Evolutionary conservation across 2,113 vertebrate species (phyloP).

Genomic region (Colaptes auratus): DNA sequence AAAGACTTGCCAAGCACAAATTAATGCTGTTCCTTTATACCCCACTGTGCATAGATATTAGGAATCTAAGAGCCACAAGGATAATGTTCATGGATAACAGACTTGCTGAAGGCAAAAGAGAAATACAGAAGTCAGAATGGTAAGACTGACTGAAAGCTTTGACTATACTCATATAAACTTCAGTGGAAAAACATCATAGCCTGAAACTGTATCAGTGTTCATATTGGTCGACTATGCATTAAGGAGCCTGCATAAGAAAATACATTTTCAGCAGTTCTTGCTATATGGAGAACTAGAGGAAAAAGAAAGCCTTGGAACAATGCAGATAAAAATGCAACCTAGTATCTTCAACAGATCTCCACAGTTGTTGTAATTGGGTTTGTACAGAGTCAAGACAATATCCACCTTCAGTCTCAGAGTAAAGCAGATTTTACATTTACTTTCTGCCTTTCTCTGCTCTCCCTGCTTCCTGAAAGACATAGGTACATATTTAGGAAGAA

Average conservation of each 20-base stretch:
- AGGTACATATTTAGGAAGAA: background rate
- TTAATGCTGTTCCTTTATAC: background rate
- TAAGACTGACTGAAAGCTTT: background rate
- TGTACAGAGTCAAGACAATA: background rate
- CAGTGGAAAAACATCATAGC: background rate
- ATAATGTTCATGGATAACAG: background rate
- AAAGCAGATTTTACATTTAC: background rate
- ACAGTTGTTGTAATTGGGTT: rapidly evolving
- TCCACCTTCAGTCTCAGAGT: background rate
- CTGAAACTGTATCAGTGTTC: background rate
- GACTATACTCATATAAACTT: background rate
- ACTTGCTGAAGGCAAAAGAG: background rate
- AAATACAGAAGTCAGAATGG: background rate
- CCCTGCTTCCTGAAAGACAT: background rate
- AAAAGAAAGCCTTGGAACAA: background rate
- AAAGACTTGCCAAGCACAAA: background rate
- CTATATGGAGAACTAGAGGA: background rate
- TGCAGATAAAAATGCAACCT: background rate
- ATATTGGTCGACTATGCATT: background rate
- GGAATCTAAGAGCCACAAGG: background rate
- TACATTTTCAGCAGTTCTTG: background rate
- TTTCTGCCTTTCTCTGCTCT: background rate
- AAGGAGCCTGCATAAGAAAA: background rate
- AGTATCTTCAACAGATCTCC: background rate
- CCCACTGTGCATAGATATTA: background rate